A percentile compares a stretch with the other conserved stretches of the same genome.
phyloP scores from a whole-genome alignment of 30 jellyfish, hydroid and myxozoan species.

The Hydra vulgaris region DNA sequence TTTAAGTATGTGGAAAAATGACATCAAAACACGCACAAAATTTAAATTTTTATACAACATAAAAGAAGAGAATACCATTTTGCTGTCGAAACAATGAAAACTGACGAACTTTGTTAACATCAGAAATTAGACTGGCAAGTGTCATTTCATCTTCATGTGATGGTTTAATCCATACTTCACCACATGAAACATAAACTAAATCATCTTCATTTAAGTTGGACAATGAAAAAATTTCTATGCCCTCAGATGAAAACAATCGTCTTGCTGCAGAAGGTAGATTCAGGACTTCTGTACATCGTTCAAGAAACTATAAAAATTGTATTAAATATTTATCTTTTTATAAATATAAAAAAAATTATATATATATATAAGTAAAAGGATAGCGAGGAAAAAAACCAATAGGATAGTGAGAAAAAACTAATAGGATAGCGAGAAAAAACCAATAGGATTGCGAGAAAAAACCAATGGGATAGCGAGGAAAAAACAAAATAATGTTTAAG shows the following conservation, averaged over 20 bases:
- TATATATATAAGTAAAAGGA: no score
- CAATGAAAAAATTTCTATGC: constrained; percentile 50
- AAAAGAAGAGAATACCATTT: constrained; percentile 33
- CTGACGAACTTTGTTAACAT: constrained; percentile 43
- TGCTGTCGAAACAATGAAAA: constrained; percentile 33
- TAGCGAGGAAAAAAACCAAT: no score
- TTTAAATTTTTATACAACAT: neutral
- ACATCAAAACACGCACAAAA: no score
- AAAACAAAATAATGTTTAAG: no score
- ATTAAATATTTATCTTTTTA: no score
- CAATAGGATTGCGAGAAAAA: no score
- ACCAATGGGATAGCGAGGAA: no score
- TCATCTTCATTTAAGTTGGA: constrained; percentile 44
- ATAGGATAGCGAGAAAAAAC: no score
- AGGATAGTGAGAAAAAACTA: no score
- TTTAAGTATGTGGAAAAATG: no score
- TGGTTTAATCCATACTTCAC: constrained; percentile 80
- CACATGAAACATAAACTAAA: constrained; percentile 66
- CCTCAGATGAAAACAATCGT: constrained; percentile 55
- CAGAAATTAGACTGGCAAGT: constrained; percentile 74
- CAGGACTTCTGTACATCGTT: constrained; percentile 59
- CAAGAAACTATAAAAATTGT: constrained; percentile 44
- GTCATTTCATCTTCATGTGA: constrained; percentile 35
- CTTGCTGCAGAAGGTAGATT: constrained; percentile 83
- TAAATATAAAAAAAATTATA: no score